Evolutionary conservation across 2,888 invertebrate species (phyloP), one percentile per base, ranked within the genome.

Genomic region (Eilema depressum): DNA sequence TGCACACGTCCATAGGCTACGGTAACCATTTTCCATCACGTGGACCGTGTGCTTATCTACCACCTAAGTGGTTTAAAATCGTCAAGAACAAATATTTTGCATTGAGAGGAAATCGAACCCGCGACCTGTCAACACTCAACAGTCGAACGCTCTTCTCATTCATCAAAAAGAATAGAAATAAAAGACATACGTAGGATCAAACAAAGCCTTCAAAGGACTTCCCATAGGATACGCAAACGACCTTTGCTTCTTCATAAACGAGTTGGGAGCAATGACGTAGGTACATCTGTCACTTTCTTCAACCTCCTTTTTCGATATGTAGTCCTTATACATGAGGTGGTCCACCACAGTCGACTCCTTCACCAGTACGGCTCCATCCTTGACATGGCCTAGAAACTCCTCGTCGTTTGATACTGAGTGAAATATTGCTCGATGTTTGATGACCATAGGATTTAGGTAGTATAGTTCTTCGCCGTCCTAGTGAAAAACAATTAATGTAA

Each of bases 171-270:
- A 57, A 20, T 65, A 63, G 12, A 30, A 25, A 28, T 25, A 47
- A 25, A 66, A 37, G 33, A 28, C 96, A 96, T 94, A 98, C 98
- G 97, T 95, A 20, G 96, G 95, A 91, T 98, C 97, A 82, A 98
- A 97, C 1, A 97, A 87, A 1, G 85, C 83, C 70, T 95, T 95
- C 77, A 97, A 93, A 30, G 95, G 95, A 67, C 97, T 97, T 23
- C 96, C 93, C 5, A 91, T 92, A 0, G 96, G 96, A 88, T 97
- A 98, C 0, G 96, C 97, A 83, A 98, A 98, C 0, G 97, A 97
- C 73, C 98, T 96, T 28, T 96, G 96, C 77, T 96, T 96, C 57
- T 94, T 96, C 84, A 97, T 95, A 77, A 98, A 97, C 0, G 96
- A 91, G 63, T 96, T 96, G 25, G 97, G 97, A 11, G 97, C 97